Conservation (phyloP, 2,888 invertebrate species). For the Zaprionus lineosus region DNA sequence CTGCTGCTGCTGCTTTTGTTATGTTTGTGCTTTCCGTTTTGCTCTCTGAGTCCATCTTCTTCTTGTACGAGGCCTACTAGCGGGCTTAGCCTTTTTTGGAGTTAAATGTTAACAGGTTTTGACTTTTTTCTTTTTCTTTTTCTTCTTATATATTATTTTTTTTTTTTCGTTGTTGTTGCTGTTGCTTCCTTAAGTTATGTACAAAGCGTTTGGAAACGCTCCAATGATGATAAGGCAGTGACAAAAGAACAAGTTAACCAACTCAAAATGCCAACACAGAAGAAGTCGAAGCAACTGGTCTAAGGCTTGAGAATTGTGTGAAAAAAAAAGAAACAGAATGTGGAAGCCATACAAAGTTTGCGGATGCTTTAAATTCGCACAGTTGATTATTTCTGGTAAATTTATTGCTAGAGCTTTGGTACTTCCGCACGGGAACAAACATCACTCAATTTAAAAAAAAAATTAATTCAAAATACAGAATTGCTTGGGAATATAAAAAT, state of each 20-base stretch:
- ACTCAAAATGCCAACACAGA: slow-evolving; percentile 30
- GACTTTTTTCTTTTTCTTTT: slow-evolving; percentile 31
- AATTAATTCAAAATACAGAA: too few species aligned
- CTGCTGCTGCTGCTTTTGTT: slow-evolving; percentile 20
- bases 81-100: slow-evolving; percentile 67
- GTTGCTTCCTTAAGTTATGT: slow-evolving; percentile 9
- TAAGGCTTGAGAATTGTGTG: slow-evolving; percentile 11
- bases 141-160: slow-evolving; percentile 7
- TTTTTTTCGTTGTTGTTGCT: too few species aligned
- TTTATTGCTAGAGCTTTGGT: not conserved
- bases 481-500: too few species aligned
- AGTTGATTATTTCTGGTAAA: not conserved
- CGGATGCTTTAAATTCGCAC: slow-evolving; percentile 11
- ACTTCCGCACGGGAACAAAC: too few species aligned
- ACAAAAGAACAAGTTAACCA: slow-evolving; percentile 42
- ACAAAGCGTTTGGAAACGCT: slow-evolving; percentile 38
- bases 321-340: slow-evolving; percentile 29
- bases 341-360: slow-evolving; percentile 26
- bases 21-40: slow-evolving; percentile 29
- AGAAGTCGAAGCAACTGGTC: slow-evolving; percentile 31
- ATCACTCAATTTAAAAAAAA: too few species aligned
- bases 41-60: slow-evolving; percentile 12
- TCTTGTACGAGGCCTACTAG: slow-evolving; percentile 34
- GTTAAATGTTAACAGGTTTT: slow-evolving; percentile 75
- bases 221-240: slow-evolving; percentile 48